phyloP scores from a whole-genome alignment of 1,140 invertebrate species.

The Caenorhabditis elegans region WBcel235 BX284606.5:4569001-4569500 shows the following conservation, averaged over 20 bases:
- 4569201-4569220: neutral
- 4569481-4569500: neutral
- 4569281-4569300: neutral
- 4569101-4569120: neutral
- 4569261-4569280: neutral
- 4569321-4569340: no score
- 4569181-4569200: neutral
- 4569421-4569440: conserved; percentile 10
- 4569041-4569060: neutral
- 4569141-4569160: neutral
- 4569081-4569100: neutral
- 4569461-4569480: neutral
- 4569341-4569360: no score
- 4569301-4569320: neutral
- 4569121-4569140: neutral
- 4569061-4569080: neutral
- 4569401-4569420: neutral
- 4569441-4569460: neutral
- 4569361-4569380: no score
- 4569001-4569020: conserved; percentile 41
- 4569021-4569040: neutral
- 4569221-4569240: neutral
- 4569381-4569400: neutral
- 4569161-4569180: neutral
- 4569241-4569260: neutral